Evolutionary conservation across 2,888 invertebrate species (phyloP), one percentile per base, ranked within the genome.

Genomic region (Drosophila cyrtoloma): DNA sequence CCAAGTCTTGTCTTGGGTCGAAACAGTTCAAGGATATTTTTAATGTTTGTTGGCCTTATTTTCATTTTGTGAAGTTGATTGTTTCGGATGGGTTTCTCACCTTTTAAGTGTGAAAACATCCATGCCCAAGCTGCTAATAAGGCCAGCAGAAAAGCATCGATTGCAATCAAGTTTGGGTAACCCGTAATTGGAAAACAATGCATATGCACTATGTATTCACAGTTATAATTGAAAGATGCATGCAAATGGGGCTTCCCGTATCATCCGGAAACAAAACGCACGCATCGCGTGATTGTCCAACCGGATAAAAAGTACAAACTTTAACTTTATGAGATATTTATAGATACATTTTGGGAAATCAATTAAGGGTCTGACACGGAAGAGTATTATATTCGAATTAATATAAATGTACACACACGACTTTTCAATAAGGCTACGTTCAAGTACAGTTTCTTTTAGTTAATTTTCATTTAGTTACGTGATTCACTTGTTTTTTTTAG

Each of bases 221-320:
- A 70, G 82, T 79, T 83, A 53, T 71, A 66, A 77, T 64, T 57
- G 61, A 14, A 42, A 39, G 57, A 51, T 37, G 37, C 61, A 71
- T 56, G 62, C 72, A 69, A 63, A 44, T 30, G 69, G 81, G 71
- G 60, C 26, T 71, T 68, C 73, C 78, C 69, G 59, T n/a, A 39
- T 6, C 47, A 16, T 32, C 44, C 30, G 33, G 32, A 22, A 71
- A 42, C 44, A n/a, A 51, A 30, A 14, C 33, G 10, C 75, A 79
- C 56, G 69, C 74, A 69, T 56, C n/a, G 70, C 75, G 75, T 77
- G 77, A 5, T 47, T 30, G n/a, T 19, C 14, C 28, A 58, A 33
- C 53, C 44, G 16, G 26, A 39, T 30, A 35, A 28, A 52, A 53
- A 51, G 32, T 37, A 57, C 14, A 77, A 69, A 33, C 39, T 66